Base-by-base conservation (phyloP, 2,113 vertebrate genomes). In the Brachirus orientalis region DNA sequence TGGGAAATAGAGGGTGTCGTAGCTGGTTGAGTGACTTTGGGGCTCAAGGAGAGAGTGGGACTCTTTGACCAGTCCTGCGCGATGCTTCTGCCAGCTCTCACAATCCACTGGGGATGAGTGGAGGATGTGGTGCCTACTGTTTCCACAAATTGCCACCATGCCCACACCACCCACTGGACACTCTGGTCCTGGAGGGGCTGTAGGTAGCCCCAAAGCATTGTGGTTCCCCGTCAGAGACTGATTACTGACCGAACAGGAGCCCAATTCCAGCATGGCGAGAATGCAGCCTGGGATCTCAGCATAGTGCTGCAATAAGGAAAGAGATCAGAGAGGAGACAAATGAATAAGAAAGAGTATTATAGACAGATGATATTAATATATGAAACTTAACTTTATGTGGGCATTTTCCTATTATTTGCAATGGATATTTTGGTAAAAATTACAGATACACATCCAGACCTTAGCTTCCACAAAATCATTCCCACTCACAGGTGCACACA, bases 41-140 rank as follows among this genome's bases (percentile, higher is more conserved):
- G 94, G 93, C 63, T 95, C 93, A 72, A 95, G 90, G 44, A 95
- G 89, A 60, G 90, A 88, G 68, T 91, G 92, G 18, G 94, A 67
- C 40, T 78, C 87, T 17, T 91, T 90, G 11, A 86, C 90, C 43
- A 94, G 81, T 10, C 92, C 92, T 0, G 90, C 52, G 0, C 93
- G 92, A 63, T 95, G 95, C 83, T 95, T 93, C 37, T 89, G 93
- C 96, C 96, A 97, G 74, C 73, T 93, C 88, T 96, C 96, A 46
- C 94, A 87, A 73, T 96, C 94, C 0, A 90, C 91, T 18, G 94
- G 82, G n/a, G 80, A 74, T 1, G 84, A 64, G 36, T 91, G 89
- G 74, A 95, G 92, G 64, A 93, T 28, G 36, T 94, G 94, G 56
- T 80, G 90, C 36, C 83, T 84, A 0, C 87, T 53, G 37, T 84